Percentiles rank a stretch among this genome's conserved stretches.
phyloP scores from a whole-genome alignment of 2,888 invertebrate genomes.

The Mesorhabditis sp. region DNA sequence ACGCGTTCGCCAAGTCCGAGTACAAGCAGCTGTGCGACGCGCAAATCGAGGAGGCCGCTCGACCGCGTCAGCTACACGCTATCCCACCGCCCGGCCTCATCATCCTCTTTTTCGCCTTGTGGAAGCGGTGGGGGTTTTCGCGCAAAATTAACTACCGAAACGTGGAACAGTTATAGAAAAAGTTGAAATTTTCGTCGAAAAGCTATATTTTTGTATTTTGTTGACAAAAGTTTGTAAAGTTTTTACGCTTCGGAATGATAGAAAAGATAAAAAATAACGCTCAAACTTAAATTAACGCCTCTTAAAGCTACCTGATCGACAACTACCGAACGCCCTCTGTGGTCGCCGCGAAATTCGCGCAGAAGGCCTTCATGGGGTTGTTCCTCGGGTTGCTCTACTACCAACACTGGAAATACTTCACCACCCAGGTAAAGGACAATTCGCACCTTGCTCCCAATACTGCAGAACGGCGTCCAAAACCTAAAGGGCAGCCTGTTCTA shows the following conservation, averaged over 20 bases:
- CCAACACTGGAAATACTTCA: slow-evolving; percentile 61
- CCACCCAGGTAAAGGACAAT: not conserved
- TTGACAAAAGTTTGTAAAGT: no score
- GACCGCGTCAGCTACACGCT: not conserved
- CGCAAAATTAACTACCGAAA: no score
- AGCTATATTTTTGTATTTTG: no score
- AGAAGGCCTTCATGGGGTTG: slow-evolving; percentile 49
- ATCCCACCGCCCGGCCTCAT: not conserved
- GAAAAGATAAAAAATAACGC: not conserved
- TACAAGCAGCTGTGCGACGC: not conserved
- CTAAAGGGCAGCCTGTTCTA: slow-evolving; percentile 86
- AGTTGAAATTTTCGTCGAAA: no score
- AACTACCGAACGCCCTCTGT: slow-evolving; percentile 43
- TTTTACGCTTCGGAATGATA: not conserved
- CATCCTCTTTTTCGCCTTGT: slow-evolving; percentile 1
- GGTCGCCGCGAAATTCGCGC: slow-evolving; percentile 39
- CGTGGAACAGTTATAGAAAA: no score
- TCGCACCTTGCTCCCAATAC: not conserved
- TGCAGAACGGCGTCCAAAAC: slow-evolving; percentile 88
- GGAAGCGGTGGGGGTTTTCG: not conserved
- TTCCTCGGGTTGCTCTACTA: slow-evolving; percentile 82
- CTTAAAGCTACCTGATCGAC: slow-evolving; percentile 32
- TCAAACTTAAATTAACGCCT: not conserved
- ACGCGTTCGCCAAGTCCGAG: not conserved
- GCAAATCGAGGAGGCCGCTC: not conserved